Evolutionary conservation across 2,797 vertebrate genomes (phyloP).

Genomic region (Melanotaenia nigrans): DNA sequence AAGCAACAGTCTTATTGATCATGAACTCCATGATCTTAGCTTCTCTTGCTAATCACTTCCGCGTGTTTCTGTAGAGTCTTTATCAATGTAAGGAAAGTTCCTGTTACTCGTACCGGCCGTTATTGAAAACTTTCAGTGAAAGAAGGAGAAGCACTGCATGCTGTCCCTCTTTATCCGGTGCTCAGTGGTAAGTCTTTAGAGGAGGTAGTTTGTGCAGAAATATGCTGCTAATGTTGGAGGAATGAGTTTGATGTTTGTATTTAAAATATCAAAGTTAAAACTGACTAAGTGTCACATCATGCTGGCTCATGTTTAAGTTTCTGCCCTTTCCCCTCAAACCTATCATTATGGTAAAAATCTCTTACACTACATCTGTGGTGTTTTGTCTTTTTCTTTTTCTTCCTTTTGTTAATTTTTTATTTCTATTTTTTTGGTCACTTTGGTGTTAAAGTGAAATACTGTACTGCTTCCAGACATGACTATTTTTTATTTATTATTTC

Average conservation of each 20-base stretch:
- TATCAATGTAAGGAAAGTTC: slow-evolving; percentile 19
- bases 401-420: not conserved
- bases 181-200: slow-evolving; percentile 9
- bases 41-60: slow-evolving; percentile 17
- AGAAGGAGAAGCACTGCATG: slow-evolving; percentile 12
- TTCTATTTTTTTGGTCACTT: not conserved
- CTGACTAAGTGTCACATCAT: slow-evolving; percentile 18
- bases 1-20: not conserved
- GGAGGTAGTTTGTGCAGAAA: slow-evolving; percentile 29
- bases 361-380: not conserved
- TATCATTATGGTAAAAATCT: not conserved
- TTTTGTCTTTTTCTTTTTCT: too few relatives aligned
- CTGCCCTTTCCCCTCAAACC: not conserved
- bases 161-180: slow-evolving; percentile 5
- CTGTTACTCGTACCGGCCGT: not conserved
- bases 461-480: slow-evolving; percentile 12
- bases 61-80: slow-evolving; percentile 18
- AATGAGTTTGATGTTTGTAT: slow-evolving; percentile 39
- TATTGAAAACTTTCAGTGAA: slow-evolving; percentile 15
- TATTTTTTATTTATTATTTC: slow-evolving; percentile 7
- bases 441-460: not conserved
- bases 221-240: slow-evolving; percentile 52
- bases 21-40: slow-evolving; percentile 19
- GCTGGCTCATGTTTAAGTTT: slow-evolving; percentile 29
- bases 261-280: slow-evolving; percentile 29